Conservation (phyloP, 2,797 vertebrate genomes). For the Octomys mimax region DNA sequence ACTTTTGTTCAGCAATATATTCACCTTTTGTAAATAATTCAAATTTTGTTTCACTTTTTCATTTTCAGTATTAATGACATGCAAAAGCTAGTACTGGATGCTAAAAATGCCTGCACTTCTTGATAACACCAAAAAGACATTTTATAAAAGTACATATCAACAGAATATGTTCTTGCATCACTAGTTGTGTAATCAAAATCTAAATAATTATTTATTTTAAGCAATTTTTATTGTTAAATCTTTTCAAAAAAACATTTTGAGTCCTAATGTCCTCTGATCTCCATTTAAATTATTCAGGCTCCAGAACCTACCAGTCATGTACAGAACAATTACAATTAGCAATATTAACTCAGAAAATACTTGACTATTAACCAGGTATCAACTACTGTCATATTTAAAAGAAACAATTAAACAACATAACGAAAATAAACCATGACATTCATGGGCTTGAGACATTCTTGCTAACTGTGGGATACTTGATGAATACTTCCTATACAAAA, state of each 20-base stretch:
- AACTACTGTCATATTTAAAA: not conserved
- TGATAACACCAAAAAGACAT: not conserved
- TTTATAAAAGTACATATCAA: not conserved
- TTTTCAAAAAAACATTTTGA: slow-evolving; percentile 40
- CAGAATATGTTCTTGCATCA: not conserved
- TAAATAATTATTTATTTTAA: slow-evolving; percentile 19
- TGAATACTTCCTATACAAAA: slow-evolving; percentile 42
- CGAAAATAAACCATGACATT: slow-evolving; percentile 44
- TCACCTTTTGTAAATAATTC: not conserved
- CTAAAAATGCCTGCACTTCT: not conserved
- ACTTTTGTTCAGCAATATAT: not conserved
- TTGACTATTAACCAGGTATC: slow-evolving; percentile 21
- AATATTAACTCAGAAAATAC: not conserved
- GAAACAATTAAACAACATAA: not conserved
- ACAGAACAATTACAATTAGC: slow-evolving; percentile 1
- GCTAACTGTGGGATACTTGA: slow-evolving; percentile 14
- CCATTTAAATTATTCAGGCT: not conserved
- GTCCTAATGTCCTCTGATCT: not conserved
- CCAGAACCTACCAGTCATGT: not conserved
- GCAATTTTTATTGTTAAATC: not conserved
- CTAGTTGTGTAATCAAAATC: not conserved
- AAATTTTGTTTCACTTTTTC: not conserved
- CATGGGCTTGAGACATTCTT: not conserved
- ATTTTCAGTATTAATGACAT: not conserved
- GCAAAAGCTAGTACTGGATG: not conserved